Percentiles rank a stretch among this genome's conserved stretches.
Evolutionary conservation across 2,797 vertebrate species (phyloP).

Genomic region (Oophaga sylvatica): DNA sequence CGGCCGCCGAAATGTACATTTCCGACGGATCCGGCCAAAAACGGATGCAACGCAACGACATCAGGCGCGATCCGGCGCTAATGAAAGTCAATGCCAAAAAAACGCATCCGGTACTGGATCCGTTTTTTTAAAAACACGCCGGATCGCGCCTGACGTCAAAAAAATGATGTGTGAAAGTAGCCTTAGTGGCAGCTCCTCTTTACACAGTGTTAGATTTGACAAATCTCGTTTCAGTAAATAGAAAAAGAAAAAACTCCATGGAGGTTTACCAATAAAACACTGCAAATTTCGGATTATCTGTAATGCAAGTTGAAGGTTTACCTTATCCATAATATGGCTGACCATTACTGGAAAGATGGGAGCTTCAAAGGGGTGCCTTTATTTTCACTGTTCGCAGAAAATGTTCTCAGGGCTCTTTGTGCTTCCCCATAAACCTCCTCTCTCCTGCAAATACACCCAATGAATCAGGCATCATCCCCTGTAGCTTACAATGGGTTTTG

Average conservation of each 20-base stretch:
- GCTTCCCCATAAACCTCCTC: constrained; percentile 95
- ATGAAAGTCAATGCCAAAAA: too few species aligned
- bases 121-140: too few species aligned
- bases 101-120: too few species aligned
- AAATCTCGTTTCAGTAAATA: neutral
- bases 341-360: constrained; percentile 97
- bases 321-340: constrained; percentile 94
- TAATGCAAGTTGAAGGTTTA: neutral
- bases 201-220: too few species aligned
- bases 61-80: too few species aligned
- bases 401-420: constrained; percentile 82
- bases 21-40: too few species aligned
- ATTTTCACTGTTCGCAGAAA: constrained; percentile 80
- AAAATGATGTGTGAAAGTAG: too few species aligned
- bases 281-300: neutral
- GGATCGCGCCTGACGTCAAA: too few species aligned
- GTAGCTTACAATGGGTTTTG: too few species aligned
- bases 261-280: neutral
- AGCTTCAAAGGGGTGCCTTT: constrained; percentile 85
- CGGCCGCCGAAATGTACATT: too few species aligned
- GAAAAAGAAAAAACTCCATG: neutral
- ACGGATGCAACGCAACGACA: too few species aligned
- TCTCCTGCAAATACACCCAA: constrained; percentile 73
- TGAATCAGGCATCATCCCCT: neutral
- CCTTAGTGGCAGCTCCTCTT: too few species aligned